Conservation (phyloP, 2,797 vertebrate species). For the Ispidina picta region DNA sequence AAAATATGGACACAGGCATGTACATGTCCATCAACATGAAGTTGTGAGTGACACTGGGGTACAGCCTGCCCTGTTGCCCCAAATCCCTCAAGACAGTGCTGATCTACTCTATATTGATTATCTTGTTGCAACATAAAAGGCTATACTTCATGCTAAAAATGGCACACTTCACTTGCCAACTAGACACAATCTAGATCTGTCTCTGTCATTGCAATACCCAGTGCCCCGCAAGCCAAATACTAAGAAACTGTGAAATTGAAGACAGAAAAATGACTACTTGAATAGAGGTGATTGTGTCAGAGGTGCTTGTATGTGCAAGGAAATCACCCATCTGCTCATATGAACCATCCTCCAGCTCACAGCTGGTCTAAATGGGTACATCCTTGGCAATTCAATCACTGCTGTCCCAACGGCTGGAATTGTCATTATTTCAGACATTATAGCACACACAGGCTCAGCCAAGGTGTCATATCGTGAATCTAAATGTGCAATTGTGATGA, state of each 20-base stretch:
- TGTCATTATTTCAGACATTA: not conserved
- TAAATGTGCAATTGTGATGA: not conserved
- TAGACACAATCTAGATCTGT: not conserved
- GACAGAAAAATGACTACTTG: not conserved
- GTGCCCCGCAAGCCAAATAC: not conserved
- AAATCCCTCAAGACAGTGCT: not conserved
- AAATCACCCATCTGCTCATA: not conserved
- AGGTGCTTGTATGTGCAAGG: accelerated
- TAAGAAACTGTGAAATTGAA: not conserved
- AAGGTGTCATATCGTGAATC: not conserved
- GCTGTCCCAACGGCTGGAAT: not conserved
- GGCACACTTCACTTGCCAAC: not conserved
- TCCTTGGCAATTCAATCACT: not conserved
- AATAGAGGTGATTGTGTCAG: not conserved
- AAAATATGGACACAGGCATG: not conserved
- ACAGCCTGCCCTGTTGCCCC: not conserved
- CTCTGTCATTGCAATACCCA: not conserved
- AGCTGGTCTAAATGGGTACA: not conserved
- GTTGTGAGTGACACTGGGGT: not conserved
- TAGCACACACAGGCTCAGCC: not conserved
- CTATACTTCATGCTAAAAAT: not conserved
- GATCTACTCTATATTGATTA: not conserved
- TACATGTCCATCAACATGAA: not conserved
- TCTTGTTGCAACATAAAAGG: not conserved
- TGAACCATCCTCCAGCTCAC: not conserved